A percentile compares a stretch with the other conserved stretches of the same genome.
These are phyloP conservation scores for Hemibagrus guttatus DNA, from an alignment of 2,797 vertebrate species.

Conservation along the genomic window DNA sequence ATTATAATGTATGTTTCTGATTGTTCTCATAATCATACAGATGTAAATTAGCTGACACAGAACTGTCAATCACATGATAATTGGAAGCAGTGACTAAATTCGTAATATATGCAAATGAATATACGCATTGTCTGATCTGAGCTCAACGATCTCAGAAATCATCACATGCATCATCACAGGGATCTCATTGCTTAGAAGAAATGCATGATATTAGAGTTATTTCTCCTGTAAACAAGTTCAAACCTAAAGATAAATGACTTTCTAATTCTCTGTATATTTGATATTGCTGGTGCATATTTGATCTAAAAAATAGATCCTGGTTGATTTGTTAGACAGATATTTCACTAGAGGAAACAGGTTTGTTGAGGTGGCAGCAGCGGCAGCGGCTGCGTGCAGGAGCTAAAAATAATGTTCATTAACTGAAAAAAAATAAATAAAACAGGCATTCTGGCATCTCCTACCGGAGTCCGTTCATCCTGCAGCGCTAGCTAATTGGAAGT, in stretches of 20 bases:
- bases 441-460: not conserved
- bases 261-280: not conserved
- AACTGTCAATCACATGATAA: not conserved
- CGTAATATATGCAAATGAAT: conserved; percentile 11
- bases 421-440: not conserved
- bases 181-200: not conserved
- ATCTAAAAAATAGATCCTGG: conserved; percentile 9
- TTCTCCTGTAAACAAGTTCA: not conserved
- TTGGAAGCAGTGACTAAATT: conserved; percentile 2
- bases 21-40: not conserved
- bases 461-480: not conserved
- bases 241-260: too few relatives aligned
- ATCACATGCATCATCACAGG: not conserved
- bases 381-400: not conserved
- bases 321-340: conserved; percentile 14
- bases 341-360: not conserved
- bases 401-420: conserved; percentile 4
- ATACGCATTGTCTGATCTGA: not conserved
- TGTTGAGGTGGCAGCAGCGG: not conserved
- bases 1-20: not conserved
- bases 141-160: not conserved
- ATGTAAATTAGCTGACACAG: not conserved
- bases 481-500: not conserved
- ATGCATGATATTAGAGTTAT: not conserved
- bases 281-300: not conserved